phyloP scores from a whole-genome alignment of 2,888 invertebrate genomes.

The Synanthedon tipuliformis region DNA sequence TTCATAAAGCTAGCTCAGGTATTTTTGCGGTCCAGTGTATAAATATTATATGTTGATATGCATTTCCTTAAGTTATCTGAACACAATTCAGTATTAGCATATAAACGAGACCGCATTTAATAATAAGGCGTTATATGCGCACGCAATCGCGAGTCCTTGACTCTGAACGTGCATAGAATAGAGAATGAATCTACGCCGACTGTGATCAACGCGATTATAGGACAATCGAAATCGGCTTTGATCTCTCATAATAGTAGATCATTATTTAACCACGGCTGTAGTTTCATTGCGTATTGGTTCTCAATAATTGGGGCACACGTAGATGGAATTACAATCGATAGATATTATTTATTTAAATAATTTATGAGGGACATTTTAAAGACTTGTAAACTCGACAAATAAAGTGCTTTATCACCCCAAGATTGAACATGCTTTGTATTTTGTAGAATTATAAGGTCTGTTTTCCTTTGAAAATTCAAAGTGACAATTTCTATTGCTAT shows the following conservation, averaged over 20 bases:
- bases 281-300: slow-evolving; percentile 32
- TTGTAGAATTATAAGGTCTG: too few relatives aligned
- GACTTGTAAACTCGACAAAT: too few relatives aligned
- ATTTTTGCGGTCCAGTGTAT: too few relatives aligned
- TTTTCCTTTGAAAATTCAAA: too few relatives aligned
- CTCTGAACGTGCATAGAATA: slow-evolving; percentile 3
- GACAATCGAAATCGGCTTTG: slow-evolving; percentile 15
- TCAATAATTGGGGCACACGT: slow-evolving; percentile 2
- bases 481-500: too few relatives aligned
- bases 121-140: slow-evolving; percentile 24
- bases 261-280: slow-evolving; percentile 12
- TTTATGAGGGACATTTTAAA: too few relatives aligned
- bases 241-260: slow-evolving; percentile 27
- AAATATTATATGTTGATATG: too few relatives aligned
- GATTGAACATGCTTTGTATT: too few relatives aligned
- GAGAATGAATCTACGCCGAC: slow-evolving; percentile 5
- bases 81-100: slow-evolving; percentile 35
- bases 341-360: too few relatives aligned
- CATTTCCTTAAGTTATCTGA: slow-evolving; percentile 3
- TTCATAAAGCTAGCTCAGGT: too few relatives aligned
- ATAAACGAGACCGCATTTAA: slow-evolving; percentile 40
- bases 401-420: too few relatives aligned
- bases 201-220: slow-evolving; percentile 9
- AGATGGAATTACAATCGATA: neutral
- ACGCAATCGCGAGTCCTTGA: neutral